Evolutionary conservation across 2,797 vertebrate species (phyloP), one percentile per base, ranked within the genome.

Genomic region (Pangasius larnaudii): DNA sequence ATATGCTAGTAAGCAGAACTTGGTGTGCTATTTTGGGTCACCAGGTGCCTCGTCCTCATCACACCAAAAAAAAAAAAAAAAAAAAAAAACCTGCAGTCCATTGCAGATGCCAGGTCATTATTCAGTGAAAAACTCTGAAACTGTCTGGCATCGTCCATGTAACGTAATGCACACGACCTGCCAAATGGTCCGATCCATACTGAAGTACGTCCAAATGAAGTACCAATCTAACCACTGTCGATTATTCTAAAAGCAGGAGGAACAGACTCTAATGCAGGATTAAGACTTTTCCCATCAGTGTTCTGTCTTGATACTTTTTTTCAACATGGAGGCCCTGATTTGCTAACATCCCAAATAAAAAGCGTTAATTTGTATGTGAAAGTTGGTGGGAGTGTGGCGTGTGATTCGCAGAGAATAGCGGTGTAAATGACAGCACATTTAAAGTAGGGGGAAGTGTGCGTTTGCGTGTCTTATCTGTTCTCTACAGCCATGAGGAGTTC

Each of bases 1-100:
- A 79, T 86, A 85, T 84, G 69, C 59, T 49, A 85, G 86, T 85
- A 91, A 84, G 56, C 83, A 71, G 63, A 65, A 69, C 30, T 22
- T 18, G 6, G 83, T 30, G 8, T 36, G 88, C 59, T 82, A 74
- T 81, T 88, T 81, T 61, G 49, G 77, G 83, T 85, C 84, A 85
- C 77, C 83, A 72, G 84, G 79, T 89, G 75, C 65, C 3, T 81
- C 9, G 8, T 88, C 42, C 67, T 63, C 79, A 74, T 13, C 75
- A n/a, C 22, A 74, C 13, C 30, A 46, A 2, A 6, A 36, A 14
- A 19, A 53, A n/a, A 39, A 39, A 39, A 46, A 2, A 6, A 36
- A 14, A 19, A 24, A 65, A 19, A 2, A 27, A 22, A 1, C 1
- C 5, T 61, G 65, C 33, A 30, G 72, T 88, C 61, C 18, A 4